phyloP scores from a whole-genome alignment of 30 jellyfish, hydroid and myxozoan species.

The Hydra vulgaris region DNA sequence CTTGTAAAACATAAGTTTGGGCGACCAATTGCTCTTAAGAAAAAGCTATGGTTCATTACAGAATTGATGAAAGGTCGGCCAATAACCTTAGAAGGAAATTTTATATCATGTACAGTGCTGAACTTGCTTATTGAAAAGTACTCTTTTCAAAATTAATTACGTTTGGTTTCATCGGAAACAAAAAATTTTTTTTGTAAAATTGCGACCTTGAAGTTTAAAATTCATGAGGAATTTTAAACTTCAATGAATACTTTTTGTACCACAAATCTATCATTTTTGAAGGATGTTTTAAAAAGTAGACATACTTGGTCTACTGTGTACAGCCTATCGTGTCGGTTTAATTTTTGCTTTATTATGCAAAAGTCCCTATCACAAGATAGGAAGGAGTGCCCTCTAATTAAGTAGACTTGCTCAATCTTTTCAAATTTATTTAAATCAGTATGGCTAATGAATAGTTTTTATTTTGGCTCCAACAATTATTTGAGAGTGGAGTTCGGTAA shows the following conservation, averaged over 20 bases:
- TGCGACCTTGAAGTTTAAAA: not conserved
- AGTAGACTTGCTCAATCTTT: not conserved
- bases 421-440: not conserved
- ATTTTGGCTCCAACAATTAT: not conserved
- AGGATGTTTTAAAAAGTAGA: not conserved
- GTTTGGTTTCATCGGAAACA: not conserved
- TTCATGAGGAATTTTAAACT: not conserved
- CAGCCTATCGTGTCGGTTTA: not conserved
- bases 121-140: not conserved
- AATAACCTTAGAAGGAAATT: not conserved
- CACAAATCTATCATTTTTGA: not conserved
- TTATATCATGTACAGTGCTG: not conserved
- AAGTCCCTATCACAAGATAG: not conserved
- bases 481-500: not conserved
- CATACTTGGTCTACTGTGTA: not conserved
- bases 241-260: not conserved
- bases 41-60: not conserved
- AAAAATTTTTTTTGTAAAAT: too few relatives aligned
- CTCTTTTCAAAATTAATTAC: not conserved
- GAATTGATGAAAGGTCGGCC: not conserved
- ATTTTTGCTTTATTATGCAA: not conserved
- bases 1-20: not conserved
- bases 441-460: not conserved
- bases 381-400: not conserved
- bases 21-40: not conserved